These are phyloP conservation scores for Dermochelys coriacea DNA, from an alignment of 2,797 vertebrate species.

Conservation along the genomic window DNA sequence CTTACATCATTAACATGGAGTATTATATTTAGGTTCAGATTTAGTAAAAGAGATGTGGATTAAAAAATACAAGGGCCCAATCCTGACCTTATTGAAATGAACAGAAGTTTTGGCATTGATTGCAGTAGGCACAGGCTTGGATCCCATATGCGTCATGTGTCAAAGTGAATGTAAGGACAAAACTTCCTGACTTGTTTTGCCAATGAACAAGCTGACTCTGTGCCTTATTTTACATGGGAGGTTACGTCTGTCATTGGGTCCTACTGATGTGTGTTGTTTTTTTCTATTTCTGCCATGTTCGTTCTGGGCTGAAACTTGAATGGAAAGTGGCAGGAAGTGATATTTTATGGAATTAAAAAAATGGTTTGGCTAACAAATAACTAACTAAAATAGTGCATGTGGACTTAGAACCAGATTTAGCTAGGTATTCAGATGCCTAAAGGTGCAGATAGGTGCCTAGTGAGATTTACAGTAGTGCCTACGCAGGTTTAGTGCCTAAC, in stretches of 20 bases:
- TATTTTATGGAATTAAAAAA: no score
- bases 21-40: conserved; percentile 6
- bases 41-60: neutral
- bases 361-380: neutral
- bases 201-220: neutral
- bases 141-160: neutral
- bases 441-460: neutral
- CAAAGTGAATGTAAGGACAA: neutral
- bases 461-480: neutral
- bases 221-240: neutral
- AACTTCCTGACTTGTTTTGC: neutral
- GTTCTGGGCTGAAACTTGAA: no score
- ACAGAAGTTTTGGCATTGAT: neutral
- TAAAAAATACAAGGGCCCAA: neutral
- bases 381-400: neutral
- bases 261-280: neutral
- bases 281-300: no score
- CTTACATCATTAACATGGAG: conserved; percentile 11
- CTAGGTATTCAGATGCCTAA: no score
- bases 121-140: neutral
- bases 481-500: neutral
- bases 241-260: neutral
- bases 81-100: neutral
- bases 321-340: no score
- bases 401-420: neutral